phyloP scores from a whole-genome alignment of 2,888 invertebrate species.

The Chymomyza caudatula region DNA sequence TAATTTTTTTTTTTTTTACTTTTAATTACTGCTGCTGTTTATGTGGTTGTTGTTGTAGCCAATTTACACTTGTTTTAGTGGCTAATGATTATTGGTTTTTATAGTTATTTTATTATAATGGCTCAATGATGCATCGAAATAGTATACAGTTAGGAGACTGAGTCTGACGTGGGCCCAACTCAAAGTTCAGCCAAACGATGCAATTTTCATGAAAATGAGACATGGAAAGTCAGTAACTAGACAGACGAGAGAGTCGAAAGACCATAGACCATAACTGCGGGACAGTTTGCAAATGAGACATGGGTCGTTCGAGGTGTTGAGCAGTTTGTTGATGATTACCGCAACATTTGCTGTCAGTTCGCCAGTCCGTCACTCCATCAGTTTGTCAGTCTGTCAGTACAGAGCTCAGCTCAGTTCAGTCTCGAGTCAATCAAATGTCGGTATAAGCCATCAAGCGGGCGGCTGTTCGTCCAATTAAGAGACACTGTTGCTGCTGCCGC shows the following conservation, averaged over 20 bases:
- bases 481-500: slow-evolving; percentile 23
- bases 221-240: background rate
- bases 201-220: background rate
- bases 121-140: slow-evolving; percentile 65
- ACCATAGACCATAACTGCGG: background rate
- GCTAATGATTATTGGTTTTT: slow-evolving; percentile 72
- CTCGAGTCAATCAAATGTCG: background rate
- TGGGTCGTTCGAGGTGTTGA: slow-evolving; percentile 41
- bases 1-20: slow-evolving; percentile 11
- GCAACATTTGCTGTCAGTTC: slow-evolving; percentile 17
- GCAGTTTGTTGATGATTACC: slow-evolving; percentile 53
- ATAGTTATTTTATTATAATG: slow-evolving; percentile 67
- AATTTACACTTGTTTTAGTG: slow-evolving; percentile 60
- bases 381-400: slow-evolving; percentile 9
- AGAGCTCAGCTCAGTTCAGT: slow-evolving; percentile 30
- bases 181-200: background rate
- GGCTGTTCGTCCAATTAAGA: background rate
- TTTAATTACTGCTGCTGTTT: background rate
- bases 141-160: too few relatives aligned
- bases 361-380: slow-evolving; percentile 45
- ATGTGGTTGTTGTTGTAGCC: slow-evolving; percentile 11
- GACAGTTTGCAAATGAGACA: background rate
- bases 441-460: background rate
- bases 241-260: background rate
- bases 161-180: background rate